Conservation (phyloP, 2,113 vertebrate species). For the Clarias magur region DNA sequence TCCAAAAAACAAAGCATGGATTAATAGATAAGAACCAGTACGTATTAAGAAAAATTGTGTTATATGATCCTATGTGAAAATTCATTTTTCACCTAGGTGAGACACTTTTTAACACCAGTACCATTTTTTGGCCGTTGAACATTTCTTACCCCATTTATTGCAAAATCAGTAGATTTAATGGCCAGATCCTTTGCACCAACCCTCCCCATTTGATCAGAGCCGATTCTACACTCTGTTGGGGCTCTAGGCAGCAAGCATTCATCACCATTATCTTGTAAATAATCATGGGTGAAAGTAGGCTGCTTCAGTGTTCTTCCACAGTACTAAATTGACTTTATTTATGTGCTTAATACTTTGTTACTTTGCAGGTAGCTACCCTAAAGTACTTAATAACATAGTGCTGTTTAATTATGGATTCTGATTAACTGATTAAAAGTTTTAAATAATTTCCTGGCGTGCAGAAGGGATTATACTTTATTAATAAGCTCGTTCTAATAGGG, state of each 20-base stretch:
- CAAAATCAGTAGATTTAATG: background rate
- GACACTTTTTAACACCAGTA: too few relatives aligned
- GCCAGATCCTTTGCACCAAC: background rate
- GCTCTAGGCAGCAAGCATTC: too few relatives aligned
- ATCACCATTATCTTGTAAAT: too few relatives aligned
- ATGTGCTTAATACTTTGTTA: background rate
- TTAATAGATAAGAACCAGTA: too few relatives aligned
- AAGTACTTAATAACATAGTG: background rate
- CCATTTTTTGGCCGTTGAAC: background rate
- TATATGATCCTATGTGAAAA: too few relatives aligned
- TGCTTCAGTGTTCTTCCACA: too few relatives aligned
- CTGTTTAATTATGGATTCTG: background rate
- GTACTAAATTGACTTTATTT: too few relatives aligned
- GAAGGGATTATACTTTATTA: background rate
- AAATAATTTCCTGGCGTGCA: background rate
- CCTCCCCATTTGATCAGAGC: background rate
- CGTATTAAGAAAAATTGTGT: too few relatives aligned
- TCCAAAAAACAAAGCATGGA: too few relatives aligned
- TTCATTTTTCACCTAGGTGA: too few relatives aligned
- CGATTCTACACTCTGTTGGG: too few relatives aligned
- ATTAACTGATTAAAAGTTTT: background rate
- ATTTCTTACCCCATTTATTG: background rate
- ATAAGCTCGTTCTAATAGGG: background rate
- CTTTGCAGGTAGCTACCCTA: background rate
- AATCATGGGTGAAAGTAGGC: too few relatives aligned